phyloP scores from a whole-genome alignment of 2,888 invertebrate species.

The Oxytorus armatus region DNA sequence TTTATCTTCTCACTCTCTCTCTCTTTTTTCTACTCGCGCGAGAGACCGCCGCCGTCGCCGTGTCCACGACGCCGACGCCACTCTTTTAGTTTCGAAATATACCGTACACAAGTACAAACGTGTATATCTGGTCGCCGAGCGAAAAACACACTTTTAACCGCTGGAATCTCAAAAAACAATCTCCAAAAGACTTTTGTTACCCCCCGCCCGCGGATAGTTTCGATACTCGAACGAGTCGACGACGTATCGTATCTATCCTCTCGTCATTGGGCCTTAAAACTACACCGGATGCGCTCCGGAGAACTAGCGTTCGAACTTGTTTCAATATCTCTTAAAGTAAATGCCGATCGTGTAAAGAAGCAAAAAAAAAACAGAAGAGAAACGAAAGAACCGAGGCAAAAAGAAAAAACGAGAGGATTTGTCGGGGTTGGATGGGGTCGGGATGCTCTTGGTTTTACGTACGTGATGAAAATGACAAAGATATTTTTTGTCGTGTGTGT shows the following conservation, averaged over 20 bases:
- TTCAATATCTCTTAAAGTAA: conserved; percentile 62
- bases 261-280: conserved; percentile 49
- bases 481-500: conserved; percentile 61
- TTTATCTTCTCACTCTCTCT: conserved; percentile 26
- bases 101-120: background rate
- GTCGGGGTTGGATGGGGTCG: too few relatives aligned
- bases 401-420: too few relatives aligned
- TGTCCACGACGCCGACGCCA: conserved; percentile 42
- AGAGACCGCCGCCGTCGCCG: conserved; percentile 39
- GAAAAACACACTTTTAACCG: conserved; percentile 58
- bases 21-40: conserved; percentile 14
- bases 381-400: conserved; percentile 27
- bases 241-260: conserved; percentile 45
- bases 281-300: conserved; percentile 43
- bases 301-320: conserved; percentile 36
- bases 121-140: conserved; percentile 12
- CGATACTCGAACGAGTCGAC: conserved; percentile 52
- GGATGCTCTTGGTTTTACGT: conserved; percentile 66
- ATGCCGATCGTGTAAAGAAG: conserved; percentile 66
- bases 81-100: conserved; percentile 28
- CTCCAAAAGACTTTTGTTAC: conserved; percentile 55
- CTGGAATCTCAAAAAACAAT: conserved; percentile 66
- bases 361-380: conserved; percentile 61
- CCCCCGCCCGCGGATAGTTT: conserved; percentile 13
- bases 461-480: conserved; percentile 71